phyloP scores from a whole-genome alignment of 2,888 invertebrate genomes.

The Spodoptera littoralis region DNA sequence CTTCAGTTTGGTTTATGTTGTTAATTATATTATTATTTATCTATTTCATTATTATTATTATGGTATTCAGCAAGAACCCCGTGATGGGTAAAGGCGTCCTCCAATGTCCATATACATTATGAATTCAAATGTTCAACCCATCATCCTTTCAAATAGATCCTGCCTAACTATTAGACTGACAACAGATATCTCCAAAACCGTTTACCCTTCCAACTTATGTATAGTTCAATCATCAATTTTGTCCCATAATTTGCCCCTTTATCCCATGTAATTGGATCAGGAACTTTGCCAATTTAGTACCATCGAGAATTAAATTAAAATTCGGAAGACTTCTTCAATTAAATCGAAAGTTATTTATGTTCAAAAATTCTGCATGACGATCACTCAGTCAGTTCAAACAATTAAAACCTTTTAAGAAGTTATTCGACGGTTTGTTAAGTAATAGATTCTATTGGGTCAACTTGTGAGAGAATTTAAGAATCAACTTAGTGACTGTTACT shows the following conservation, averaged over 20 bases:
- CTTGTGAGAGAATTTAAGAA: no score
- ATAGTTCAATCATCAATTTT: conserved; percentile 37
- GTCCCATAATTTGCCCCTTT: conserved; percentile 46
- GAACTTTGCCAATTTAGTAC: conserved; percentile 51
- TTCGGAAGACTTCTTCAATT: conserved; percentile 43
- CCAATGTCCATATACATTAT: no score
- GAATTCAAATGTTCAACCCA: neutral
- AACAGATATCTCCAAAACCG: conserved; percentile 3
- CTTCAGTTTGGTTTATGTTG: no score
- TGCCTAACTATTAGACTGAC: conserved; percentile 2
- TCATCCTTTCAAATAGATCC: neutral
- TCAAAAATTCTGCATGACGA: conserved; percentile 25
- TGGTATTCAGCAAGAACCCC: no score
- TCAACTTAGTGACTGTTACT: no score
- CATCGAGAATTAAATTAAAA: conserved; percentile 56
- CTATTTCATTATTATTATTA: no score
- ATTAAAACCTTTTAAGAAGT: conserved; percentile 33
- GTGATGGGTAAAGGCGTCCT: no score
- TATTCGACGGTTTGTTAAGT: conserved; percentile 18
- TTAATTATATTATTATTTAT: no score
- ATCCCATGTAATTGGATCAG: conserved; percentile 52
- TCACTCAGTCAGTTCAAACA: conserved; percentile 26
- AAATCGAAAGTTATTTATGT: conserved; percentile 50
- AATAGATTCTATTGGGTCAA: neutral
- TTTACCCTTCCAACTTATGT: conserved; percentile 10